A percentile compares a stretch with the other conserved stretches of the same genome.
Conservation (phyloP, 2,888 invertebrate species). For the Phortica okadai region DNA sequence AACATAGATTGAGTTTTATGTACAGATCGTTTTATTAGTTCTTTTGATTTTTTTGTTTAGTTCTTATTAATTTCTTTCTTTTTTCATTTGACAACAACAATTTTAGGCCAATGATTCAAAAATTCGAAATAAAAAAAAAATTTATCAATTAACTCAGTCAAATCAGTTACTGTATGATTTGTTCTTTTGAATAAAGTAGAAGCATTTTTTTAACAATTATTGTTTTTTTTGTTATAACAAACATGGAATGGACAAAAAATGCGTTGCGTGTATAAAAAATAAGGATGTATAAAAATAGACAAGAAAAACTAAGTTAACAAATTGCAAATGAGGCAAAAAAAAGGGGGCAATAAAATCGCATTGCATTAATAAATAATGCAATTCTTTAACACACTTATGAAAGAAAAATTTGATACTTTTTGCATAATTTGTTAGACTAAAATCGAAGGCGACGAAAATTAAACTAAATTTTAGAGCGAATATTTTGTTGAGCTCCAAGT, state of each 20-base stretch:
- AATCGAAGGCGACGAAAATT: conserved; percentile 12
- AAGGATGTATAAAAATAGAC: neutral
- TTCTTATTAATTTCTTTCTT: too few species aligned
- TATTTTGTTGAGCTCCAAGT: neutral
- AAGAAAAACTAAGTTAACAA: neutral
- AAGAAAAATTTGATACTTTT: conserved; percentile 23
- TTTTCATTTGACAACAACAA: neutral
- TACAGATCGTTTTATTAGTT: conserved; percentile 29
- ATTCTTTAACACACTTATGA: conserved; percentile 18
- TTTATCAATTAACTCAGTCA: neutral
- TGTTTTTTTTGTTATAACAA: neutral
- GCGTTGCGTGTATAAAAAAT: neutral
- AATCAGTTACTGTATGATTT: conserved; percentile 2
- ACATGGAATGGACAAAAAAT: conserved; percentile 20
- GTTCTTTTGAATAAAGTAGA: neutral
- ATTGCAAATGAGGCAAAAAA: neutral
- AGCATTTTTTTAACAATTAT: neutral
- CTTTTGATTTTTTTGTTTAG: neutral
- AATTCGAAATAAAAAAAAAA: neutral
- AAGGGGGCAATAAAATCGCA: neutral
- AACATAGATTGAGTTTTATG: conserved; percentile 38
- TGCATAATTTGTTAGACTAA: neutral
- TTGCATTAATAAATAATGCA: neutral
- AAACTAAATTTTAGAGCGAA: conserved; percentile 8
- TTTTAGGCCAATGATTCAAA: too few species aligned